These are phyloP conservation scores for Brachypteracias leptosomus DNA, from an alignment of 2,113 vertebrate genomes.

Conservation along the genomic window DNA sequence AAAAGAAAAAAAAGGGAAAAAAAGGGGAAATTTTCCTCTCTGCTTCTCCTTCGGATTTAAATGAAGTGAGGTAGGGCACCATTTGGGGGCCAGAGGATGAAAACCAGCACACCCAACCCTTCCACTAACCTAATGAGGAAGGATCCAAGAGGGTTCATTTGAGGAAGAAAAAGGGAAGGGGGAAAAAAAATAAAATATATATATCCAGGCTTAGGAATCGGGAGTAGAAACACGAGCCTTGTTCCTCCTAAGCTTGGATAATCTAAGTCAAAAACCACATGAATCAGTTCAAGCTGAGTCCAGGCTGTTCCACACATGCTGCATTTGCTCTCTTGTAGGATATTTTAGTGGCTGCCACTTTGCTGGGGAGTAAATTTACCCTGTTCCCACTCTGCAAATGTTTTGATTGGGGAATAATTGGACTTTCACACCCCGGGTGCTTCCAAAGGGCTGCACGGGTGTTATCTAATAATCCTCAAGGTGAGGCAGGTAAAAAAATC, in stretches of 20 bases:
- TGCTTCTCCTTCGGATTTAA: not conserved
- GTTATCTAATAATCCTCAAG: not conserved
- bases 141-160: not conserved
- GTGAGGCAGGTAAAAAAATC: not conserved
- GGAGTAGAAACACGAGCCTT: slow-evolving; percentile 31
- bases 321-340: not conserved
- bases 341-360: not conserved
- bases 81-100: not conserved
- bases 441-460: not conserved
- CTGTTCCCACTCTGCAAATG: not conserved
- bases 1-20: too few relatives aligned
- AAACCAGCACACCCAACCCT: not conserved
- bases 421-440: not conserved
- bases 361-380: not conserved
- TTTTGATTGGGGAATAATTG: not conserved
- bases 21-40: not conserved
- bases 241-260: slow-evolving; percentile 32
- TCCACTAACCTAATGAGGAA: not conserved
- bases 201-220: not conserved
- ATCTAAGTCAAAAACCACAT: slow-evolving; percentile 50
- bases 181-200: not conserved
- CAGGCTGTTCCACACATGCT: not conserved
- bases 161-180: not conserved
- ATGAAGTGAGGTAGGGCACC: slow-evolving; percentile 30
- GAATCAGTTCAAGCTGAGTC: slow-evolving; percentile 7